phyloP scores from a whole-genome alignment of 2,113 vertebrate species.

The Poeciliopsis prolifica region DNA sequence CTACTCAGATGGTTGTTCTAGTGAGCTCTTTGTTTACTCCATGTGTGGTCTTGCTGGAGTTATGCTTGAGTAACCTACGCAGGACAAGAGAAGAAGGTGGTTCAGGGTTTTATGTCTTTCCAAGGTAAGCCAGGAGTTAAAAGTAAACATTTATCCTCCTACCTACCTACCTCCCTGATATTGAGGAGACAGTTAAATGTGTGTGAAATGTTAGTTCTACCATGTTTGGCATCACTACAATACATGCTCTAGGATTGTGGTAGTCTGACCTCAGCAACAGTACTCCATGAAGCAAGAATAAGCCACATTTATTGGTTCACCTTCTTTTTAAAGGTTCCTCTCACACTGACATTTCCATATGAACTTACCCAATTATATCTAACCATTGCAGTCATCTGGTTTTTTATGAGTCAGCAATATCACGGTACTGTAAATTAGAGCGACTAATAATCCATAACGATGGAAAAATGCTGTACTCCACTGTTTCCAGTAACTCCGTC shows the following conservation, averaged over 20 bases:
- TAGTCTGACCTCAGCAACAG: constrained; percentile 27
- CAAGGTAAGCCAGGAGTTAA: constrained; percentile 77
- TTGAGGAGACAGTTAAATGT: neutral
- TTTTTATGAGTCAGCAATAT: constrained; percentile 62
- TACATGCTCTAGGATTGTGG: constrained; percentile 7
- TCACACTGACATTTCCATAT: constrained; percentile 58
- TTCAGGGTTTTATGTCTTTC: constrained; percentile 75
- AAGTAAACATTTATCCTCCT: neutral
- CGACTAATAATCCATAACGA: constrained; percentile 57
- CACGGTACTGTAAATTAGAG: constrained; percentile 48
- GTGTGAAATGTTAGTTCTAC: neutral
- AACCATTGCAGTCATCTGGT: constrained; percentile 39
- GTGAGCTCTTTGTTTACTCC: constrained; percentile 84
- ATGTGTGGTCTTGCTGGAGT: constrained; percentile 77
- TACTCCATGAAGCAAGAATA: constrained; percentile 18
- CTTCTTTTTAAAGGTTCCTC: constrained; percentile 28
- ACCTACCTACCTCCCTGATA: too few relatives aligned
- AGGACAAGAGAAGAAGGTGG: neutral
- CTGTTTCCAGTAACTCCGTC: constrained; percentile 60
- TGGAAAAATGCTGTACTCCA: constrained; percentile 68
- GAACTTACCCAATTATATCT: constrained; percentile 43
- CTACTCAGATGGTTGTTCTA: constrained; percentile 80
- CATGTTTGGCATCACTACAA: neutral
- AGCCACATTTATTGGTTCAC: constrained; percentile 37
- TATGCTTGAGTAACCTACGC: constrained; percentile 57